phyloP scores from a whole-genome alignment of 2,113 vertebrate genomes.

The Phylloscopus trochiloides region DNA sequence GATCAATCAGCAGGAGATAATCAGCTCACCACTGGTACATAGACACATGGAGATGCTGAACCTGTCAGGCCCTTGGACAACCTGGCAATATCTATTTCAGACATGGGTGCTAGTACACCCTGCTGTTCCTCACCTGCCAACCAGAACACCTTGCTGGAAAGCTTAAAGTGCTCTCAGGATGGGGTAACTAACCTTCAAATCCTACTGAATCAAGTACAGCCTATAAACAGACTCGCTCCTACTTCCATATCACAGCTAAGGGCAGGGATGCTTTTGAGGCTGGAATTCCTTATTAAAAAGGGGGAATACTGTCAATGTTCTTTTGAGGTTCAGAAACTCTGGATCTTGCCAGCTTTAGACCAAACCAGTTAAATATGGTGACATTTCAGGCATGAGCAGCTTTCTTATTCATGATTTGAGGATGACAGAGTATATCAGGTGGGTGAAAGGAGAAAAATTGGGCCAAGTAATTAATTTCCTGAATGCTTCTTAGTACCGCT shows the following conservation, averaged over 20 bases:
- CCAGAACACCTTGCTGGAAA: not conserved
- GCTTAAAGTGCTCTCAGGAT: not conserved
- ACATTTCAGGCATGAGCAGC: not conserved
- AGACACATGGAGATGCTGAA: not conserved
- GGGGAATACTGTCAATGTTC: not conserved
- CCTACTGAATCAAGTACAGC: not conserved
- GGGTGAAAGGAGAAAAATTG: not conserved
- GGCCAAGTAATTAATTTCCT: not conserved
- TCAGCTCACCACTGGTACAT: accelerated
- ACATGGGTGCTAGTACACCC: not conserved
- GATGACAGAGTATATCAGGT: not conserved
- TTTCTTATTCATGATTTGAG: not conserved
- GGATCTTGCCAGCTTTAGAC: not conserved
- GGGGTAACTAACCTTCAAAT: not conserved
- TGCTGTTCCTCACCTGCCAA: not conserved
- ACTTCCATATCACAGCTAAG: not conserved
- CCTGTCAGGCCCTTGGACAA: not conserved
- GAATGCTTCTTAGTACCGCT: not conserved
- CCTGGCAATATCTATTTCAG: not conserved
- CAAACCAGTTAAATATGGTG: not conserved
- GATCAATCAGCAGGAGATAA: not conserved
- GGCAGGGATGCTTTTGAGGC: not conserved
- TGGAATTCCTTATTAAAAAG: not conserved
- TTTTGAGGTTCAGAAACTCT: not conserved
- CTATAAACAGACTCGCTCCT: not conserved